These are phyloP conservation scores for Chrysochloris asiatica DNA, from an alignment of 2,113 vertebrate species.

Conservation along the genomic window DNA sequence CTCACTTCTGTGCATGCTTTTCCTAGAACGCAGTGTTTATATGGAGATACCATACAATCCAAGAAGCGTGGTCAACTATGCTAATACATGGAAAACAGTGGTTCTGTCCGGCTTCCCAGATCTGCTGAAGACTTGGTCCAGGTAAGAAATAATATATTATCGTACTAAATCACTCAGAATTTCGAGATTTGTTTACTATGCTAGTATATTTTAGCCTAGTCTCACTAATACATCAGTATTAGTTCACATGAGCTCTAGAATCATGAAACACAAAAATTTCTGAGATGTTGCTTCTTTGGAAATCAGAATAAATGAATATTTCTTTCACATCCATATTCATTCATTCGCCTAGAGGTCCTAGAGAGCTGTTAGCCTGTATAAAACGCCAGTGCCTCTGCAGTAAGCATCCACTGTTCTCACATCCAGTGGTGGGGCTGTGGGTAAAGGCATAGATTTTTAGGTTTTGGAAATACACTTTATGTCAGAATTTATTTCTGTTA, in stretches of 20 bases:
- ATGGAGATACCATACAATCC: not conserved
- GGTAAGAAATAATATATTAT: conserved; percentile 43
- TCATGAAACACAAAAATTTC: not conserved
- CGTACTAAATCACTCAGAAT: not conserved
- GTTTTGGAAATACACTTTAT: conserved; percentile 46
- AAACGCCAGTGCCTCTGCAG: not conserved
- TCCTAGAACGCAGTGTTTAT: not conserved
- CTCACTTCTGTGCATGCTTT: not conserved
- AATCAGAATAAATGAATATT: conserved; percentile 32
- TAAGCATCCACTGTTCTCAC: conserved; percentile 21
- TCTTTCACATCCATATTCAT: conserved; percentile 10
- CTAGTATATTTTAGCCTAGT: not conserved
- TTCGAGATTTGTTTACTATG: not conserved
- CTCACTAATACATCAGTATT: not conserved
- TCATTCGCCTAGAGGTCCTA: not conserved
- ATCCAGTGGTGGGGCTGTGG: not conserved
- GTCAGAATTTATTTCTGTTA: conserved; percentile 61
- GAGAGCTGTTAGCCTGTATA: not conserved
- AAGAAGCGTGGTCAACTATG: not conserved
- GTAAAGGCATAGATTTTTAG: conserved; percentile 19
- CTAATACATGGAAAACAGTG: not conserved
- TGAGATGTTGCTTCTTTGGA: conserved; percentile 21
- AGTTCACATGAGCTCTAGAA: conserved; percentile 45
- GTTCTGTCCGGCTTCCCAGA: not conserved
- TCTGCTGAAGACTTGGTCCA: not conserved